Evolutionary conservation across 1,140 invertebrate species (phyloP), one percentile per base, ranked within the genome.

Genomic region (Phenacoccus solenopsis): DNA sequence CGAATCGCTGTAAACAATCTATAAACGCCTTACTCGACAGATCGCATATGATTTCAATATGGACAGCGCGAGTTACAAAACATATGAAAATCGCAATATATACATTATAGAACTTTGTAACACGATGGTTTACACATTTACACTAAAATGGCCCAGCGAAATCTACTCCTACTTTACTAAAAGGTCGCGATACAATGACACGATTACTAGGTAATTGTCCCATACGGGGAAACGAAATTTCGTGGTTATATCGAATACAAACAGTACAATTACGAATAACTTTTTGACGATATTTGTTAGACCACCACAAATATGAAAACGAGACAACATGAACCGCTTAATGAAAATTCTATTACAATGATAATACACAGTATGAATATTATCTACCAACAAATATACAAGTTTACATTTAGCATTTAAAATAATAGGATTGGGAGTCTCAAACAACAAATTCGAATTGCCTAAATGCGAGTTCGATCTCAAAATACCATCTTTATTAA

Each of bases 11-110:
- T 1, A 82, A 70, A 16, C 76, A 74, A 10, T 76, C 73, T 7
- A 81, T 69, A 68, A 82, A 81, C 0, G 72, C 73, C 56, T 79
- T 74, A 1, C 79, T 76, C 0, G 77, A 73, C 5, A 82, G 61
- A 72, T 77, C 73, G 0, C 74, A 73, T 0, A 80, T 78, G 0
- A 79, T 22, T 72, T 82, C 80, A 9, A 83, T 70, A 70, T 81
- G 80, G 24, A 81, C 70, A 3, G 78, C 80, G 67, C 75, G 76
- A 1, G 79, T 79, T 0, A 72, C 49, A 16, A 80, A 76, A 70
- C 79, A 82, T 4, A 80, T 76, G 71, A 81, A 82, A 12, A 82
- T 1, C n/a, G 73, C 75, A 16, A 80, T 67, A 70, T 80, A 82
- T 1, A 72, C 74, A 70, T 82, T 82, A 12, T 73, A 21, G n/a